These are phyloP conservation scores for Tetranychus piercei DNA, from an alignment of 2,888 invertebrate genomes.

Conservation along the genomic window DNA sequence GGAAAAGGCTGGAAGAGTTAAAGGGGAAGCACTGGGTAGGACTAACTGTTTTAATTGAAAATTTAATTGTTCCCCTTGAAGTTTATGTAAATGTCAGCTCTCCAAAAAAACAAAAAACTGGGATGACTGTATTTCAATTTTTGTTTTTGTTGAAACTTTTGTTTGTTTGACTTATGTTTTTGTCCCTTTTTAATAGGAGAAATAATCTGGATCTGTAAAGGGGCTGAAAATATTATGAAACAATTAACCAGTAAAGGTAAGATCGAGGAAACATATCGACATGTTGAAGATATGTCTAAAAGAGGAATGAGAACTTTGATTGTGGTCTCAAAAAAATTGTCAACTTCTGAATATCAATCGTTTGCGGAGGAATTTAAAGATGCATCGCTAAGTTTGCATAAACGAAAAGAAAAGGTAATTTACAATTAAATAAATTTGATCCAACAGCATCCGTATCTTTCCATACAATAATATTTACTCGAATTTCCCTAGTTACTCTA, in stretches of 20 bases:
- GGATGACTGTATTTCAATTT: too few species aligned
- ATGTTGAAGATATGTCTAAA: slow-evolving; percentile 6
- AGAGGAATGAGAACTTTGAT: slow-evolving; percentile 19
- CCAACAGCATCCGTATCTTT: too few species aligned
- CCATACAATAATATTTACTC: too few species aligned
- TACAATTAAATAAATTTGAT: background rate
- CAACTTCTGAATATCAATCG: background rate
- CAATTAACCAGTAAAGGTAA: slow-evolving; percentile 1
- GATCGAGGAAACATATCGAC: background rate
- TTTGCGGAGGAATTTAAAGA: background rate
- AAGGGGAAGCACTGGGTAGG: too few species aligned
- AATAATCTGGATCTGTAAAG: slow-evolving; percentile 39
- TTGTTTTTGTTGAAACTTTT: background rate
- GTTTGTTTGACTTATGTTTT: background rate
- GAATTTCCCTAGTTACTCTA: too few species aligned
- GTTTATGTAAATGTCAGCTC: too few species aligned
- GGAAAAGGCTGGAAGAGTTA: too few species aligned
- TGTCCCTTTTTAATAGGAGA: slow-evolving; percentile 29
- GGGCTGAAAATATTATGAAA: slow-evolving; percentile 1
- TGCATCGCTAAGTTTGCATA: background rate
- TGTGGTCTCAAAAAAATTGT: background rate
- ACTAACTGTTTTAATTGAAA: too few species aligned
- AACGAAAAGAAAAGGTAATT: slow-evolving; percentile 1
- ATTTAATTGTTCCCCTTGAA: too few species aligned
- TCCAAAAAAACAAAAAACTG: too few species aligned